Conservation (phyloP, 2,113 vertebrate genomes). For the Orientallactaga bullata region DNA sequence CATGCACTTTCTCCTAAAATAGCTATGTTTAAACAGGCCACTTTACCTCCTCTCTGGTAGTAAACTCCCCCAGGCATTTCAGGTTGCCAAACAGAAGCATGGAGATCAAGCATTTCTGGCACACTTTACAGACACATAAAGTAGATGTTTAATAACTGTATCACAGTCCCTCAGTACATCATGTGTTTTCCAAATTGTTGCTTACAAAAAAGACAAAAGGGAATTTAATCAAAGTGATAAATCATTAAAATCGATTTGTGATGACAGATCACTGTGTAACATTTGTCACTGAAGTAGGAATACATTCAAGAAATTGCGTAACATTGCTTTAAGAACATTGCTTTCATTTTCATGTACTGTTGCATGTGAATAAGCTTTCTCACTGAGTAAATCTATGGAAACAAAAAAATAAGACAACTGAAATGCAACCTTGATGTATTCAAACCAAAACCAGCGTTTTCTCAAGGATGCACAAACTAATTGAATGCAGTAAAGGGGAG, state of each 20-base stretch:
- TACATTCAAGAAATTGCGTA: constrained; percentile 34
- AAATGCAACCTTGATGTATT: neutral
- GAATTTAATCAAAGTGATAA: constrained; percentile 32
- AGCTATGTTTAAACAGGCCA: neutral
- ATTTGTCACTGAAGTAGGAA: constrained; percentile 47
- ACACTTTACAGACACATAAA: constrained; percentile 21
- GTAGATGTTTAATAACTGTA: neutral
- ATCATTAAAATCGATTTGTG: constrained; percentile 57
- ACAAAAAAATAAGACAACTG: neutral
- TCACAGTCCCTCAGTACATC: neutral
- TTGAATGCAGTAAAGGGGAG: neutral
- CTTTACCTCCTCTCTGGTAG: neutral
- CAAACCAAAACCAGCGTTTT: constrained; percentile 38
- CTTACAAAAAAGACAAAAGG: constrained; percentile 60
- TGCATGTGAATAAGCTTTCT: constrained; percentile 26
- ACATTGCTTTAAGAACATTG: neutral
- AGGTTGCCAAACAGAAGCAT: neutral
- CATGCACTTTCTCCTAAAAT: neutral
- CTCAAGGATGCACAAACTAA: neutral
- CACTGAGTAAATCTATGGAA: constrained; percentile 34
- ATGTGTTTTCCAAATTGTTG: constrained; percentile 36
- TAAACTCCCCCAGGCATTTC: neutral
- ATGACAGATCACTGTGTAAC: constrained; percentile 50
- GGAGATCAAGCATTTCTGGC: neutral
- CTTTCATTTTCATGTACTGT: constrained; percentile 32